phyloP scores from a whole-genome alignment of 1,140 invertebrate genomes.

The Triops longicaudatus region DNA sequence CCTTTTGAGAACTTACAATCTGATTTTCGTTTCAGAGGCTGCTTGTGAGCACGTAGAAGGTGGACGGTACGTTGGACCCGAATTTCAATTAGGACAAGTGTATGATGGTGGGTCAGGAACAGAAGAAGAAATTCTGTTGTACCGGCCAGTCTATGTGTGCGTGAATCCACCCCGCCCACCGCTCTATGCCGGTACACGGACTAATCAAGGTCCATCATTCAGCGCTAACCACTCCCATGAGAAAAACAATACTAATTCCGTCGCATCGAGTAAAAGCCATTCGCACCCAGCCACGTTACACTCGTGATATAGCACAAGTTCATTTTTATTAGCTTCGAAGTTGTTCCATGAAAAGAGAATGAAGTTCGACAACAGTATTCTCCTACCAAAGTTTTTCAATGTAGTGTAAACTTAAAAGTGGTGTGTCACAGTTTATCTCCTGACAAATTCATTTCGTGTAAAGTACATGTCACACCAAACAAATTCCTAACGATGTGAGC shows the following conservation, averaged over 20 bases:
- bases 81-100: slow-evolving; percentile 71
- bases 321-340: too few species aligned
- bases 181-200: slow-evolving; percentile 3
- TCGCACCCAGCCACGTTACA: too few species aligned
- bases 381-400: neutral
- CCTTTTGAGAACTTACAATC: slow-evolving; percentile 23
- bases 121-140: slow-evolving; percentile 50
- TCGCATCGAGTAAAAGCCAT: neutral
- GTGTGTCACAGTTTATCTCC: neutral
- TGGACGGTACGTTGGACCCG: slow-evolving; percentile 69
- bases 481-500: neutral
- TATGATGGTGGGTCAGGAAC: slow-evolving; percentile 56
- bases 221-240: neutral
- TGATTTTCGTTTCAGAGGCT: slow-evolving; percentile 47
- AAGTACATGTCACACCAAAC: neutral
- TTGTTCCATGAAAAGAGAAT: neutral
- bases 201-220: neutral
- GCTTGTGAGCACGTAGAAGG: slow-evolving; percentile 65
- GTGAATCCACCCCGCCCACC: slow-evolving; percentile 36
- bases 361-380: neutral
- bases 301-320: too few species aligned
- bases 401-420: neutral
- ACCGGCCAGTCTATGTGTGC: slow-evolving; percentile 57
- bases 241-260: neutral
- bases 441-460: neutral